A percentile compares a stretch with the other conserved stretches of the same genome.
Evolutionary conservation across 2,888 invertebrate species (phyloP).

Genomic region (Mesorhabditis belari): DNA sequence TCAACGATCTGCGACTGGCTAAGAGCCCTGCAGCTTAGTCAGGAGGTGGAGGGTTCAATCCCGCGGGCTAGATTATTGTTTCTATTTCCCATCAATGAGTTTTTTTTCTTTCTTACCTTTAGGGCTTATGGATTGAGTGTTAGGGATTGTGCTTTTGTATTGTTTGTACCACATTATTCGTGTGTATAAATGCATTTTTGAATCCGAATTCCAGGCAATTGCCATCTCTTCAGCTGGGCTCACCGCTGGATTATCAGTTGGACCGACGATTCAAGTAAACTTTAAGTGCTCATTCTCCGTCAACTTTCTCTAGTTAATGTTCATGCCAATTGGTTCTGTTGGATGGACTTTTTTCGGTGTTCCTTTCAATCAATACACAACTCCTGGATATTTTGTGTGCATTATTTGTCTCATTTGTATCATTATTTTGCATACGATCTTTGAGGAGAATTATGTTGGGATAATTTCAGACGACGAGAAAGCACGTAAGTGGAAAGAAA

Average conservation of each 20-base stretch:
- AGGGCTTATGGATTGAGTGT: no score
- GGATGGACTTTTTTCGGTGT: constrained; percentile 15
- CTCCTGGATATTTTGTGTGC: constrained; percentile 22
- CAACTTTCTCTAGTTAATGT: constrained; percentile 13
- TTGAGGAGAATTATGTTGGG: constrained; percentile 26
- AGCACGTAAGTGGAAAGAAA: not conserved
- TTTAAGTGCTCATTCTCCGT: not conserved
- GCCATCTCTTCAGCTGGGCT: constrained; percentile 25
- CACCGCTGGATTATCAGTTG: constrained; percentile 25
- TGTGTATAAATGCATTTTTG: no score
- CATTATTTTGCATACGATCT: constrained; percentile 9
- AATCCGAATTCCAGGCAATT: no score
- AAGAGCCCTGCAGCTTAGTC: no score
- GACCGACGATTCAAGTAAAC: constrained; percentile 27
- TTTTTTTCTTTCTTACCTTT: no score
- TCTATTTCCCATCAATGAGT: no score
- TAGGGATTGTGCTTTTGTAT: no score
- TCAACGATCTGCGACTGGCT: no score
- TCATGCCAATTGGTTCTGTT: constrained; percentile 18
- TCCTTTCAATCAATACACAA: constrained; percentile 27
- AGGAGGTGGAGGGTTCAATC: no score
- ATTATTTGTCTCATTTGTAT: constrained; percentile 12
- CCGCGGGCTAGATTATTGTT: no score
- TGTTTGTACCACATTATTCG: no score
- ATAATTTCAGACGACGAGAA: constrained; percentile 23